Evolutionary conservation across 2,113 vertebrate species (phyloP).

Genomic region (Dromaius novaehollandiae): DNA sequence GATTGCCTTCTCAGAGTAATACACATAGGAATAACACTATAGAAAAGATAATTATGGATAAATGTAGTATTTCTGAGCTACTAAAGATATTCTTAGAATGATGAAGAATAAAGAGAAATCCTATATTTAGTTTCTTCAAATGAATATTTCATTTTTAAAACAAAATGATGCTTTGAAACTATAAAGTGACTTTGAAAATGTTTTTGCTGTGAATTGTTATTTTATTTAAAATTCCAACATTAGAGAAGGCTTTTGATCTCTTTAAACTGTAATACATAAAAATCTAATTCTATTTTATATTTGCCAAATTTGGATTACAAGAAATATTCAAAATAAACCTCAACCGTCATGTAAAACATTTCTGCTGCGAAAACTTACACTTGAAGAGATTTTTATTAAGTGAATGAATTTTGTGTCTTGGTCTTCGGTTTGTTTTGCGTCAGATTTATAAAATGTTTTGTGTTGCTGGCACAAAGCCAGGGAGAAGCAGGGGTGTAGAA

Average conservation of each 20-base stretch:
- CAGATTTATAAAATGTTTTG: neutral
- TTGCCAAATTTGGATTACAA: neutral
- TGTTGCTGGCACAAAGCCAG: neutral
- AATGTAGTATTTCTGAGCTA: conserved; percentile 21
- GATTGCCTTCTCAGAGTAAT: conserved; percentile 13
- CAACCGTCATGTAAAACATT: neutral
- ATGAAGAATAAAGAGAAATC: neutral
- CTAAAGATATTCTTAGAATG: conserved; percentile 16
- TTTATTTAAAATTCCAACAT: neutral
- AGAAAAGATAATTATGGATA: conserved; percentile 40
- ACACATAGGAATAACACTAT: conserved; percentile 12
- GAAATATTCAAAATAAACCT: neutral
- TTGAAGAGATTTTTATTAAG: neutral
- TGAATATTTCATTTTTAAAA: conserved; percentile 9
- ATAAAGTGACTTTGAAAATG: conserved; percentile 3
- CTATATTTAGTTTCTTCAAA: conserved; percentile 41
- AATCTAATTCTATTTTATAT: neutral
- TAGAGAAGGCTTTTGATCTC: neutral
- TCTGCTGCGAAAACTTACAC: neutral
- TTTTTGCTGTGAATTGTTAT: neutral
- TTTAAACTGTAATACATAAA: neutral
- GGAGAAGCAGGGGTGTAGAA: neutral
- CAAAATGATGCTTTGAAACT: conserved; percentile 6
- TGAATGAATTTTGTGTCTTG: neutral
- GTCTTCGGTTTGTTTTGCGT: neutral